Evolutionary conservation across 1,140 invertebrate genomes (phyloP), one percentile per base, ranked within the genome.

Genomic region (Odontomachus brunneus): DNA sequence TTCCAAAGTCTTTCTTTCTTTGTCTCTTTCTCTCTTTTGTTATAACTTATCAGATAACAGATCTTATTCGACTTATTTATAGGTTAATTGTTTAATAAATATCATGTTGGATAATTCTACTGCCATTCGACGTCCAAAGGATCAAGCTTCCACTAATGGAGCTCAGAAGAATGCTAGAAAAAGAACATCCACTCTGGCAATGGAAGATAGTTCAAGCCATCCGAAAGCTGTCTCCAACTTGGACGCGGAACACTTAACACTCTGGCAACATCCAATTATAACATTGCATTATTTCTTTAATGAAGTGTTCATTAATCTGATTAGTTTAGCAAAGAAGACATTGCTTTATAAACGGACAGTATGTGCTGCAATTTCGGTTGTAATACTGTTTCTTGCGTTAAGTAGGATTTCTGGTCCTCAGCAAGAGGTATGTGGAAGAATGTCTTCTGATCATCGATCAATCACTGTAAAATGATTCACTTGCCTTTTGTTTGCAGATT

Each of bases 211-310:
- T 53, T 53, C n/a, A 17, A 75, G 55, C 44, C 51, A 55, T 78
- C 74, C 60, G 33, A 84, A 87, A 49, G 89, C 81, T 67, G 84
- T 89, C 88, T 84, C 53, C n/a, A n/a, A n/a, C 57, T 89, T 93
- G 84, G 95, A 96, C 89, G 91, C 95, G 15, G 95, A 95, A 90
- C 95, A 96, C 89, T 93, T 99, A 85, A 97, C 98, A 48, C 91
- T 99, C 76, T 99, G 98, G 98, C 95, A 97, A 90, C 96, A 96
- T 91, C 98, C 98, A 29, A 90, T 99, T 63, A 95, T 94, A 82
- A 99, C 98, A 14, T 86, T 98, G 51, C 96, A 97, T 91, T 99
- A 98, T 94, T 98, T 97, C 94, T 91, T 96, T 88, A 95, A 95
- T 87, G 98, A 99, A 96, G 93, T 97, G 85, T 91, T 93, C 94